Conservation (phyloP, 2,888 invertebrate species). For the Aquatica leii region DNA sequence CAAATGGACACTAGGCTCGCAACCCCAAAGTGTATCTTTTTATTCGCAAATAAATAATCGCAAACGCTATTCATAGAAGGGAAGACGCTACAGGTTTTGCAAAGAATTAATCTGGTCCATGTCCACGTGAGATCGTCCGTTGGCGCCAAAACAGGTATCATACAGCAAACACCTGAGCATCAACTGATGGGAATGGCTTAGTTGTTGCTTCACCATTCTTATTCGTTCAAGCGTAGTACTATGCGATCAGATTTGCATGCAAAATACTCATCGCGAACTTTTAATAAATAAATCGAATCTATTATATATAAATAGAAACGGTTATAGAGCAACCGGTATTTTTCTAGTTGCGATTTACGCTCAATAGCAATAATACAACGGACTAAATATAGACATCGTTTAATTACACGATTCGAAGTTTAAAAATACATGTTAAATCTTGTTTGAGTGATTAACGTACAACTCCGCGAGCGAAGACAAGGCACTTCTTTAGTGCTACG, state of each 20-base stretch:
- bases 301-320: constrained; percentile 5
- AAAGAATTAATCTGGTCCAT: constrained; percentile 34
- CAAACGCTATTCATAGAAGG: constrained; percentile 31
- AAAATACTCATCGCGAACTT: constrained; percentile 13
- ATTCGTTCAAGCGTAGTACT: constrained; percentile 24
- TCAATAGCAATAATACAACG: no score
- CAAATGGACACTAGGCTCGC: constrained; percentile 20
- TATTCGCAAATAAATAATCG: constrained; percentile 45
- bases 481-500: no score
- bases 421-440: no score
- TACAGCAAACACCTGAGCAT: constrained; percentile 44
- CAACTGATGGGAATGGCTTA: constrained; percentile 27
- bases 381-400: no score
- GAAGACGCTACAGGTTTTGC: constrained; percentile 45
- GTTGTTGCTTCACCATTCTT: constrained; percentile 24
- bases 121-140: constrained; percentile 45
- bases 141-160: constrained; percentile 49
- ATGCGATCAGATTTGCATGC: constrained; percentile 18
- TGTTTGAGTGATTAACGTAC: no score
- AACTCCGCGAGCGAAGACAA: no score
- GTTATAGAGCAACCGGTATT: no score
- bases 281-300: constrained; percentile 8
- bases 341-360: no score
- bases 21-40: constrained; percentile 37
- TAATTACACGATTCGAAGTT: no score